phyloP scores from a whole-genome alignment of 2,113 vertebrate genomes.

The Ptyas mucosa region DNA sequence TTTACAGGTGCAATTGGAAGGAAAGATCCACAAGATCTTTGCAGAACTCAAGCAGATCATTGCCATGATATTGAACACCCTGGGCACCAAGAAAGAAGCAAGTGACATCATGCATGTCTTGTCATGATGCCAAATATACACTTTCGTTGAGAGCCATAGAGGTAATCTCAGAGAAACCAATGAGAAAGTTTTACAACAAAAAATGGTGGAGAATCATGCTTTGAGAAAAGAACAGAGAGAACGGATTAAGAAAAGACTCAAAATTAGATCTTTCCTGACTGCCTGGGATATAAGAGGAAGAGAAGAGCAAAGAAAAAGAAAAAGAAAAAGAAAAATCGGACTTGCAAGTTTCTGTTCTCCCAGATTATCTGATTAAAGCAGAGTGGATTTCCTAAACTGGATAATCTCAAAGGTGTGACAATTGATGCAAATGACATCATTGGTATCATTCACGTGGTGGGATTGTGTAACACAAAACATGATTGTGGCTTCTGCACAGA shows the following conservation, averaged over 20 bases:
- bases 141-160: neutral
- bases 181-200: neutral
- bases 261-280: neutral
- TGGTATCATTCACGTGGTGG: neutral
- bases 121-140: neutral
- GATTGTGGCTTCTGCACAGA: neutral
- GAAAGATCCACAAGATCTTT: neutral
- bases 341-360: neutral
- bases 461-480: neutral
- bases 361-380: neutral
- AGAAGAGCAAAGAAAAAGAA: neutral
- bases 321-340: too few species aligned
- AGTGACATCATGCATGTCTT: neutral
- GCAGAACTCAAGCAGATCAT: neutral
- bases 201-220: neutral
- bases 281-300: neutral
- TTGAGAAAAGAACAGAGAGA: neutral
- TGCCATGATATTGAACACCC: neutral
- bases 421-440: neutral
- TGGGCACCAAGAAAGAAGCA: neutral
- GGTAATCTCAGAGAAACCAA: neutral
- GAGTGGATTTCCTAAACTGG: neutral
- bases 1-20: neutral
- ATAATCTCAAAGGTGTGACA: neutral
- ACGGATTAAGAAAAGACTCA: neutral